Conservation (phyloP, 2,888 invertebrate genomes). For the Pegoplata infirma region DNA sequence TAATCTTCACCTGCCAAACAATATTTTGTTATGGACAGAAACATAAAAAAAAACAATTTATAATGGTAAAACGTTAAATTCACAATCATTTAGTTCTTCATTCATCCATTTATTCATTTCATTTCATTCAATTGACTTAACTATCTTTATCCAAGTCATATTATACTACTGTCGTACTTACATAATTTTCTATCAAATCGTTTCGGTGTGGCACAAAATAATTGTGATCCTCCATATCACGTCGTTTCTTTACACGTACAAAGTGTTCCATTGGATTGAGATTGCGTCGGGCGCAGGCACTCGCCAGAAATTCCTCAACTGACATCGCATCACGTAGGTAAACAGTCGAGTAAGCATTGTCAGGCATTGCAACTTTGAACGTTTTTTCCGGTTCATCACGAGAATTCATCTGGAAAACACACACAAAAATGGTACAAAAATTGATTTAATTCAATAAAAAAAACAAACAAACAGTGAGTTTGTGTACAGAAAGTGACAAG, state of each 20-base stretch:
- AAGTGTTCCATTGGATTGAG: slow-evolving; percentile 97
- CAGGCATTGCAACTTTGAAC: slow-evolving; percentile 93
- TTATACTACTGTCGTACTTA: slow-evolving; percentile 83
- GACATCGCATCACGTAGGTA: slow-evolving; percentile 95
- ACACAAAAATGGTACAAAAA: no score
- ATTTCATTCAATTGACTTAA: no score
- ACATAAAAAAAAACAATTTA: no score
- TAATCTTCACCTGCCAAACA: no score
- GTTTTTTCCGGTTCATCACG: slow-evolving; percentile 92
- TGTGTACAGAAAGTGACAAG: not conserved
- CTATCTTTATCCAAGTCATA: no score
- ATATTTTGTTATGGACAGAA: no score
- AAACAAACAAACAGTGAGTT: not conserved
- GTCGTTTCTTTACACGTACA: slow-evolving; percentile 94
- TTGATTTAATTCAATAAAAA: slow-evolving; percentile 38
- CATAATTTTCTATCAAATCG: slow-evolving; percentile 96
- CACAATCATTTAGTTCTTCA: no score
- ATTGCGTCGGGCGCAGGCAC: slow-evolving; percentile 93
- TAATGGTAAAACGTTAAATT: no score
- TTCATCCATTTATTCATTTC: no score
- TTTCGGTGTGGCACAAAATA: slow-evolving; percentile 97
- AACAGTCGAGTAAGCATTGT: slow-evolving; percentile 89
- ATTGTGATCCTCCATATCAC: slow-evolving; percentile 97
- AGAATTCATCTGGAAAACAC: slow-evolving; percentile 85
- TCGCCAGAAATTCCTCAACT: slow-evolving; percentile 95